Evolutionary conservation across 1,140 invertebrate species (phyloP).

Genomic region (Anadara kagoshimensis): DNA sequence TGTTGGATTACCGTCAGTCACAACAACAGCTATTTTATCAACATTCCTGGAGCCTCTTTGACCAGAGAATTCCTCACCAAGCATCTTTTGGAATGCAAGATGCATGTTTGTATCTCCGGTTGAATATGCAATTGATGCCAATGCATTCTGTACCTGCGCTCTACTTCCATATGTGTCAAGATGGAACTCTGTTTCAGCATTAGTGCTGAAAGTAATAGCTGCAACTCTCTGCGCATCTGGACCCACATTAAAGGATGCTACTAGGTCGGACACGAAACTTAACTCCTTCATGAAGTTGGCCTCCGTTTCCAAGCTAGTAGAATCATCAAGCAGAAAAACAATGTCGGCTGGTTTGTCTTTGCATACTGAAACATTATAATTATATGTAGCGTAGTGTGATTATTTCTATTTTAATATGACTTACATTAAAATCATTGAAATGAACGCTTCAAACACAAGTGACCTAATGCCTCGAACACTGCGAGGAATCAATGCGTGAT

Average conservation of each 20-base stretch:
- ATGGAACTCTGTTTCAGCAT: slow-evolving; percentile 13
- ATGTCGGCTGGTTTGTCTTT: slow-evolving; percentile 9
- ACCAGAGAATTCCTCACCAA: slow-evolving; percentile 2
- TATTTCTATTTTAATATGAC: too few relatives aligned
- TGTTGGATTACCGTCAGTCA: slow-evolving; percentile 26
- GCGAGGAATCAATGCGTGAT: too few relatives aligned
- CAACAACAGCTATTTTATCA: slow-evolving; percentile 19
- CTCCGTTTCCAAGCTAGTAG: slow-evolving; percentile 6
- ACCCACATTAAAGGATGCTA: slow-evolving; percentile 6
- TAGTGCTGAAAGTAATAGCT: slow-evolving; percentile 16
- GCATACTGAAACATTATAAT: slow-evolving; percentile 6
- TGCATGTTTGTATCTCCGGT: too few relatives aligned
- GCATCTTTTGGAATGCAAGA: not conserved
- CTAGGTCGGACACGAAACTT: slow-evolving; percentile 17
- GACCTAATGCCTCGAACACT: too few relatives aligned
- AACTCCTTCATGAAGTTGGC: slow-evolving; percentile 27
- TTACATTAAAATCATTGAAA: too few relatives aligned
- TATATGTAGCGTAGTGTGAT: too few relatives aligned
- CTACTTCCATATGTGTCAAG: slow-evolving; percentile 13
- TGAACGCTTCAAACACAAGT: too few relatives aligned
- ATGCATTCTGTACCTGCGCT: slow-evolving; percentile 12
- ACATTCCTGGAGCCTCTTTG: not conserved
- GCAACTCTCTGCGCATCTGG: not conserved
- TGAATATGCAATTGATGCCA: not conserved
- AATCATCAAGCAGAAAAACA: slow-evolving; percentile 22